These are phyloP conservation scores for Formicarius rufipectus DNA, from an alignment of 2,113 vertebrate species.

Conservation along the genomic window DNA sequence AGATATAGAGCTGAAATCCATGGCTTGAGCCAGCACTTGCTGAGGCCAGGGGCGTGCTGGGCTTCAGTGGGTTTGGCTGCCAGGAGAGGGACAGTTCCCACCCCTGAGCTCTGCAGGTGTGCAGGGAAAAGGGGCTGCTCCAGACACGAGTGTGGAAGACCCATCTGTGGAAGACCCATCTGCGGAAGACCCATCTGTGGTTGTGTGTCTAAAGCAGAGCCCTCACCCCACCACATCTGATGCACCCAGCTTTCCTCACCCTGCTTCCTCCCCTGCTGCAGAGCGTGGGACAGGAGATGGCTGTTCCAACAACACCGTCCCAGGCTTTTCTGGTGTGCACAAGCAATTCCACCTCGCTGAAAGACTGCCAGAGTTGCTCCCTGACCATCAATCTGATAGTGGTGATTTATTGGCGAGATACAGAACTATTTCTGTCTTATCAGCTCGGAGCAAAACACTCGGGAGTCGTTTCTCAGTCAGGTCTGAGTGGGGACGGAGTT, in stretches of 20 bases:
- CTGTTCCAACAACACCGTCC: neutral
- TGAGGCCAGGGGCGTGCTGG: neutral
- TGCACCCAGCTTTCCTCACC: neutral
- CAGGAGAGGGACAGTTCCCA: neutral
- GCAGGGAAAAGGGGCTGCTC: neutral
- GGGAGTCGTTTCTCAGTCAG: neutral
- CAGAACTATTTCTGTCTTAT: neutral
- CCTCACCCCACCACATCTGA: neutral
- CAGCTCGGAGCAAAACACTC: neutral
- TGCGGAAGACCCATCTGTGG: rapidly evolving
- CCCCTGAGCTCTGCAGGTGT: neutral
- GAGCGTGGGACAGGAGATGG: rapidly evolving
- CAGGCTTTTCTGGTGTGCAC: rapidly evolving
- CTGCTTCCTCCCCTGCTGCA: neutral
- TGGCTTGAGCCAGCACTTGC: neutral
- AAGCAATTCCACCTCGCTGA: neutral
- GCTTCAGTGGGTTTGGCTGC: neutral
- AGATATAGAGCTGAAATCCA: neutral
- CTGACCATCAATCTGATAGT: neutral
- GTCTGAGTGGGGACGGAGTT: rapidly evolving
- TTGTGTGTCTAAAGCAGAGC: neutral
- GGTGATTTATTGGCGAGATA: neutral
- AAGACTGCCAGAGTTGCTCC: neutral
- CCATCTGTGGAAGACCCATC: rapidly evolving
- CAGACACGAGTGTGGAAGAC: neutral